Conservation (phyloP, 2,797 vertebrate species). For the Chelon auratus region DNA sequence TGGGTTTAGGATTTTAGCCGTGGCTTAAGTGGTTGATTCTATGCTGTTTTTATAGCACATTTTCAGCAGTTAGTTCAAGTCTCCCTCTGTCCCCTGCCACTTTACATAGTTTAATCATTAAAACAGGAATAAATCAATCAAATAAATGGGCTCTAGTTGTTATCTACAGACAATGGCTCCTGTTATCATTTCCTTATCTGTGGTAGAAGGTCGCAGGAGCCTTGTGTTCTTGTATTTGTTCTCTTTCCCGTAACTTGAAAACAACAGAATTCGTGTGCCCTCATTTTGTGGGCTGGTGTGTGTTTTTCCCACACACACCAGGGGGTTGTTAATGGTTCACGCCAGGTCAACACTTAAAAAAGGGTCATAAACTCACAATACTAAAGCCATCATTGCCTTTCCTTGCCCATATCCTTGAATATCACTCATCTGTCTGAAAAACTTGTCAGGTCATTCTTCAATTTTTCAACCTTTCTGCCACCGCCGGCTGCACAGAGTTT, state of each 20-base stretch:
- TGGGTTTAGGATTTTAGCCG: slow-evolving; percentile 52
- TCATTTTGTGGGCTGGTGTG: slow-evolving; percentile 24
- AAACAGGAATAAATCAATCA: slow-evolving; percentile 49
- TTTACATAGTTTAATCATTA: slow-evolving; percentile 20
- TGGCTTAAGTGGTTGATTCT: slow-evolving; percentile 48
- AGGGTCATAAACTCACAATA: slow-evolving; percentile 61
- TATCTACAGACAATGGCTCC: slow-evolving; percentile 26
- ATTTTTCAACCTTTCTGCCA: slow-evolving; percentile 7
- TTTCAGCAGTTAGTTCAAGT: slow-evolving; percentile 16
- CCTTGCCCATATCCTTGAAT: slow-evolving; percentile 48
- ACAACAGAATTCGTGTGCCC: slow-evolving; percentile 49
- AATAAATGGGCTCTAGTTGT: slow-evolving; percentile 21
- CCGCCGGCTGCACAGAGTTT: background rate
- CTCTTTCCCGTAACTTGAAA: slow-evolving; percentile 49
- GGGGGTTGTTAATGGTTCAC: slow-evolving; percentile 57
- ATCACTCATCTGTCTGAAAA: slow-evolving; percentile 56
- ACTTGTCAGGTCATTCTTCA: slow-evolving; percentile 17
- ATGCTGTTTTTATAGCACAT: slow-evolving; percentile 25
- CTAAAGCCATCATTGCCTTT: slow-evolving; percentile 69
- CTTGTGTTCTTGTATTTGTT: slow-evolving; percentile 60
- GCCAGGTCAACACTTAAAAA: slow-evolving; percentile 61
- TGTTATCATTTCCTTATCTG: slow-evolving; percentile 56
- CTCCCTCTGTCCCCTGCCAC: slow-evolving; percentile 23
- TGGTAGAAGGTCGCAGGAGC: slow-evolving; percentile 40
- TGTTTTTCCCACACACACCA: slow-evolving; percentile 56